Evolutionary conservation across 2,888 invertebrate species (phyloP).

Genomic region (Tipula unca): DNA sequence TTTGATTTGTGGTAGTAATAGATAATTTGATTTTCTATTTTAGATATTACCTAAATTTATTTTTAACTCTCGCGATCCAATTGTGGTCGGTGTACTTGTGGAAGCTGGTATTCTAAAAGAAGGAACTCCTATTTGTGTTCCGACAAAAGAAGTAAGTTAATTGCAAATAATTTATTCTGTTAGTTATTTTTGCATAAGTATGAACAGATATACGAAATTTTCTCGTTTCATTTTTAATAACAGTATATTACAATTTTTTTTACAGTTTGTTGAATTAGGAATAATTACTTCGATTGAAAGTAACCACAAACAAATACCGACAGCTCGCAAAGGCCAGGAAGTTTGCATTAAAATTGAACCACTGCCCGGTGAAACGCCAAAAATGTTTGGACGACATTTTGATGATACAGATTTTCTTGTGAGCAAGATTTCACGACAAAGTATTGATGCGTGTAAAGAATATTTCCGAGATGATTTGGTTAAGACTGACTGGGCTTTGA

Average conservation of each 20-base stretch:
- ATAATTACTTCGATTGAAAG: conserved; percentile 89
- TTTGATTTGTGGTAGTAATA: background rate
- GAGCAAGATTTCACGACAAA: conserved; percentile 96
- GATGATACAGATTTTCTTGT: conserved; percentile 91
- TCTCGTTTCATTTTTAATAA: no score
- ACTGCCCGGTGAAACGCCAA: conserved; percentile 95
- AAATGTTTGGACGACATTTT: conserved; percentile 98
- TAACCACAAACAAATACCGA: conserved; percentile 91
- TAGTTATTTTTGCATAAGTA: background rate
- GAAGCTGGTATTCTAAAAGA: conserved; percentile 93
- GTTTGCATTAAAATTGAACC: conserved; percentile 97
- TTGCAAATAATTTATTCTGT: background rate
- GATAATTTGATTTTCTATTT: conserved; percentile 25
- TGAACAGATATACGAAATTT: no score
- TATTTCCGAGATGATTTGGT: conserved; percentile 96
- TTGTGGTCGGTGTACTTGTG: conserved; percentile 91
- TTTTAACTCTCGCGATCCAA: conserved; percentile 98
- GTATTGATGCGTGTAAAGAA: conserved; percentile 98
- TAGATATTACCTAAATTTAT: conserved; percentile 77
- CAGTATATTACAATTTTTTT: conserved; percentile 29
- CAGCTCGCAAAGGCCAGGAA: conserved; percentile 91
- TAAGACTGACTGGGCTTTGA: conserved; percentile 96
- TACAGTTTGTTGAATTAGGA: conserved; percentile 89
- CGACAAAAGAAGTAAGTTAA: conserved; percentile 77
- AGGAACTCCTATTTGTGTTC: conserved; percentile 97